Evolutionary conservation across 2,888 invertebrate genomes (phyloP).

Genomic region (Xylophagus ater): DNA sequence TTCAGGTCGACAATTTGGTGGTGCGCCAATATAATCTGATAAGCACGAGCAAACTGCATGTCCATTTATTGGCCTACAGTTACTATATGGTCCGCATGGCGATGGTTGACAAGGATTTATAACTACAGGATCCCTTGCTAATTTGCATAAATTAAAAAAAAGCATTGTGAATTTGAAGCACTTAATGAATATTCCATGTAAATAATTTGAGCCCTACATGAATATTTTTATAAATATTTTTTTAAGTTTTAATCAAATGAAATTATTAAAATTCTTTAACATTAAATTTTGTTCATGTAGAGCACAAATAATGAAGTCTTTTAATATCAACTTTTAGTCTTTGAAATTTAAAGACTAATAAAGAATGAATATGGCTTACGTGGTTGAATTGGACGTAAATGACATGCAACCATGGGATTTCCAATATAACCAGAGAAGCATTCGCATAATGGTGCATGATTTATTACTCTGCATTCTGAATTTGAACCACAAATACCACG

Average conservation of each 20-base stretch:
- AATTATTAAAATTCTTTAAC: too few relatives aligned
- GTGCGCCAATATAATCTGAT: conserved; percentile 65
- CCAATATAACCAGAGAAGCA: conserved; percentile 50
- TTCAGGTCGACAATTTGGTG: conserved; percentile 67
- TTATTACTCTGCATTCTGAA: conserved; percentile 57
- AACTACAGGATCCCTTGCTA: conserved; percentile 29
- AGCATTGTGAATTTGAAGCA: too few relatives aligned
- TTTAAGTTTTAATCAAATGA: too few relatives aligned
- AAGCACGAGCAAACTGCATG: conserved; percentile 75
- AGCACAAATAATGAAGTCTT: too few relatives aligned
- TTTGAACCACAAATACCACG: conserved; percentile 73
- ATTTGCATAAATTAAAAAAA: too few relatives aligned
- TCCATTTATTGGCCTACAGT: conserved; percentile 58
- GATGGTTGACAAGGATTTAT: conserved; percentile 51
- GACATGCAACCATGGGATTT: conserved; percentile 46
- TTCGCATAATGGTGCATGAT: conserved; percentile 54
- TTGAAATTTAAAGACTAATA: too few relatives aligned
- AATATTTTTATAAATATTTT: too few relatives aligned
- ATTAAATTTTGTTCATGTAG: too few relatives aligned
- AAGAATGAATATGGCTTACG: too few relatives aligned
- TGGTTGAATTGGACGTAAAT: conserved; percentile 22
- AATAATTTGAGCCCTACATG: too few relatives aligned
- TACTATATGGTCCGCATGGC: conserved; percentile 72
- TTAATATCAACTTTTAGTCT: too few relatives aligned
- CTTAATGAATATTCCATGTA: too few relatives aligned